Evolutionary conservation across 2,113 vertebrate species (phyloP), one percentile per base, ranked within the genome.

Genomic region (Dicerorhinus sumatrensis): DNA sequence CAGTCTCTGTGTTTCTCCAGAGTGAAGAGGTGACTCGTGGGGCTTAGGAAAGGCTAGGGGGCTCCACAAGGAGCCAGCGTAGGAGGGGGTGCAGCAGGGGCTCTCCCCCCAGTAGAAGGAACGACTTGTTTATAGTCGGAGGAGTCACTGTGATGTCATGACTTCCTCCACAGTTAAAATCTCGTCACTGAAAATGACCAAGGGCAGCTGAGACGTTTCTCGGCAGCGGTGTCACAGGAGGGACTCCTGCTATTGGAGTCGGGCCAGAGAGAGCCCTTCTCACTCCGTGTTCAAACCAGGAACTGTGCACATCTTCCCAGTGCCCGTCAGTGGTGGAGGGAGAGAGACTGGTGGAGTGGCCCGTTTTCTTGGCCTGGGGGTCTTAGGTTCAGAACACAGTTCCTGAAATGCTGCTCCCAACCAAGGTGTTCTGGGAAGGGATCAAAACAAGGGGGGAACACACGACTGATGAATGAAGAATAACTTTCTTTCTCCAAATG

Each of bases 251-350:
- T 13, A 2, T 48, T 21, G 70, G 46, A 3, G 27, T 16, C 23
- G 20, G 75, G 39, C 27, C 48, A 14, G 48, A 48, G 67, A 80
- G 33, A 75, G 48, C 58, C 31, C n/a, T 3, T 69, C 36, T 6
- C 36, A 29, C 5, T 31, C 23, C 25, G 10, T 7, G 31, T 48
- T 90, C 16, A 21, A 58, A 70, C 23, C 12, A 11, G 91, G 56
- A 79, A 46, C 9, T 51, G 29, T 23, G 3, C 10, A 8, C 1
- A 11, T n/a, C 13, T 39, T 42, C 1, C 67, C 1, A 2, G 75
- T 7, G 48, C 36, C 58, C 46, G 62, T 0, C 1, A 20, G 14
- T 36, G 14, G 17, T 0, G 5, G 20, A 60, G 58, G 56, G 81
- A 89, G 51, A n/a, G 0, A 23, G 60, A 48, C 11, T 11, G 27